These are phyloP conservation scores for Halcyon leucocephala DNA, from an alignment of 2,797 vertebrate species.

Conservation along the genomic window DNA sequence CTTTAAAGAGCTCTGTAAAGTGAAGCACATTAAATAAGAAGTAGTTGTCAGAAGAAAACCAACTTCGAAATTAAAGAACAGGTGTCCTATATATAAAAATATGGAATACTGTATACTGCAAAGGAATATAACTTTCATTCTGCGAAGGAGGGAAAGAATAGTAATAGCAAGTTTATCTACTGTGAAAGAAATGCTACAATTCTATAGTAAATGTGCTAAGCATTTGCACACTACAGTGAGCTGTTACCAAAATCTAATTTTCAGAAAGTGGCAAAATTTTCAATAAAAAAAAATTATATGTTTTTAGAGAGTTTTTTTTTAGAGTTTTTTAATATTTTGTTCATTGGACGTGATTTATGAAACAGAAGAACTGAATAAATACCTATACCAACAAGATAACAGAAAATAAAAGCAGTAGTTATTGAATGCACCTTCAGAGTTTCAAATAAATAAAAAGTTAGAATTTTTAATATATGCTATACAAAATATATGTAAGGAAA, in stretches of 20 bases:
- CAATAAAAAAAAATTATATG: not conserved
- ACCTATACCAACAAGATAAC: not conserved
- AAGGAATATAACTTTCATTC: not conserved
- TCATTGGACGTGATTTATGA: not conserved
- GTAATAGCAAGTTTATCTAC: not conserved
- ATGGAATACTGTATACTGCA: not conserved
- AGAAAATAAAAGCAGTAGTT: not conserved
- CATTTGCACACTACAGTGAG: not conserved
- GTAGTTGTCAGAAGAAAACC: not conserved
- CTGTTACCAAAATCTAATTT: not conserved
- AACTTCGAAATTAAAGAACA: not conserved
- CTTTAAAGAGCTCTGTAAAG: not conserved
- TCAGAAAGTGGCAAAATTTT: not conserved
- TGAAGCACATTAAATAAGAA: not conserved
- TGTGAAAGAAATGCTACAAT: not conserved
- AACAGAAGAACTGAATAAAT: not conserved
- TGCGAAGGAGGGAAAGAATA: not conserved
- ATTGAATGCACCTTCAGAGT: not conserved
- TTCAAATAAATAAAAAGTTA: not conserved
- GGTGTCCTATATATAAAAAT: not conserved
- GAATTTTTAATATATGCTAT: not conserved
- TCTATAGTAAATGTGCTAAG: not conserved
- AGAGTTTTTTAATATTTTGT: not conserved
- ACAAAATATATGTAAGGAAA: not conserved
- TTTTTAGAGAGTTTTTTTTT: not conserved